Conservation (phyloP, 2,113 vertebrate genomes). For the Meleagris gallopavo region DNA sequence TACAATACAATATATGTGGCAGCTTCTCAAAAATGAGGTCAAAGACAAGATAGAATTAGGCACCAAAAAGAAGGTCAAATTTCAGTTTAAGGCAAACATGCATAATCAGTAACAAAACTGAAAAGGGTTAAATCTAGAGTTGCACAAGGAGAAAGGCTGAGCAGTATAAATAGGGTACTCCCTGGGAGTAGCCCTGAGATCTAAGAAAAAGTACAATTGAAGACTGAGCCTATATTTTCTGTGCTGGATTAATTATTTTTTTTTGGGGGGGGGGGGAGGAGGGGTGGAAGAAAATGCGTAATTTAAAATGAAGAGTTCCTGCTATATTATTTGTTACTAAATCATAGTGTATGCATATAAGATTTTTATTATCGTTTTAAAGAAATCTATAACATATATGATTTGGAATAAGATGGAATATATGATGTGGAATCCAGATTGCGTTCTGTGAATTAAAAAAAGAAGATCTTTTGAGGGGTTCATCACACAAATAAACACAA, state of each 20-base stretch:
- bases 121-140: background rate
- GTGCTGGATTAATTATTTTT: background rate
- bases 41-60: background rate
- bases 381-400: background rate
- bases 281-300: background rate
- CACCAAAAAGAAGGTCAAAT: background rate
- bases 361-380: background rate
- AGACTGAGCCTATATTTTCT: background rate
- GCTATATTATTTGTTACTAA: background rate
- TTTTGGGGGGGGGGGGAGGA: too few species aligned
- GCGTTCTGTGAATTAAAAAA: background rate
- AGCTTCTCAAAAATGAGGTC: background rate
- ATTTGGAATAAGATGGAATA: background rate
- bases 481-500: background rate
- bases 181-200: background rate
- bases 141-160: background rate
- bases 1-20: accelerated
- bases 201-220: background rate
- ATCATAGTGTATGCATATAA: background rate
- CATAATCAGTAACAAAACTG: background rate
- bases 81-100: background rate
- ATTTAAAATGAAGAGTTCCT: background rate
- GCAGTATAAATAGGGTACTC: background rate
- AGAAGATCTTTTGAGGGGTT: background rate
- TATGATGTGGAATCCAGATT: background rate